Base-by-base conservation (phyloP, 2,797 vertebrate species). In the Alauda arvensis region DNA sequence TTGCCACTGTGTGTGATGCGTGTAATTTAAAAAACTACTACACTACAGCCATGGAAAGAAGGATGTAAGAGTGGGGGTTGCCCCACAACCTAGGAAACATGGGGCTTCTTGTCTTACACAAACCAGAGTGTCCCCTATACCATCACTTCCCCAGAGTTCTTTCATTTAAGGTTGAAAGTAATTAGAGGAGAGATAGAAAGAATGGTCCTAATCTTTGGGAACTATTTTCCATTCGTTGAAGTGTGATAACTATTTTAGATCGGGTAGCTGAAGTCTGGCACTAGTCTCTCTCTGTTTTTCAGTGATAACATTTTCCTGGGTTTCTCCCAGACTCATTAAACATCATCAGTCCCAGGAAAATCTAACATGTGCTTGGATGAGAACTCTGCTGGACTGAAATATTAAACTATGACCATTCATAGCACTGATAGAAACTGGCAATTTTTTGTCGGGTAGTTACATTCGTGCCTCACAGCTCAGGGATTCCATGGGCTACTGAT, bases 261-360 rank as follows among this genome's bases (percentile, higher is more conserved):
- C 13, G 4, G 71, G 72, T 83, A 83, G 78, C 46, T 83, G 62
- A 72, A 89, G 67, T 28, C 90, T 87, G 87, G 53, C 51, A 52
- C 84, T 79, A 76, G 20, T 83, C 76, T 87, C 51, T 52, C 24
- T 65, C 61, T 91, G 56, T 26, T 83, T 31, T 70, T 80, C 55
- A 52, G 89, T 37, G 88, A 72, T 85, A 92, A 91, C 26, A 10
- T 78, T 89, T 81, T 59, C 46, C 82, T 93, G 93, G 84, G 75
- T 87, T 93, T 88, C 53, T 92, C 81, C 91, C 92, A 93, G 70
- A 10, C 43, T 85, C 62, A 12, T 75, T 77, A 84, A 89, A 63
- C 21, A 10, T 34, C 2, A 8, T 56, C 59, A 33, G 37, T 53
- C 55, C 17, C 7, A n/a, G 65, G 29, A 67, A 82, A 70, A 74